Conservation (phyloP, 1,140 invertebrate genomes). For the Phymorhynchus buccinoides region DNA sequence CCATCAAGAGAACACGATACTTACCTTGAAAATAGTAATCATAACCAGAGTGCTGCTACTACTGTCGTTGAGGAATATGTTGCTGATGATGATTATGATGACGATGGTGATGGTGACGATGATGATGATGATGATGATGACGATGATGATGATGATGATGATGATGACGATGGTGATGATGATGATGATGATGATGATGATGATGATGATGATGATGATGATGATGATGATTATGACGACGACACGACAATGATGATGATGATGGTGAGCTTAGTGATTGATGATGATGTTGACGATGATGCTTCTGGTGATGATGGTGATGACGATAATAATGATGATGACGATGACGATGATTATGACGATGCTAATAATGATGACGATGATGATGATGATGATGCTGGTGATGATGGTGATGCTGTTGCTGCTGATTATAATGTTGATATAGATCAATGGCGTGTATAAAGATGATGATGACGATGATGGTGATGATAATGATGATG, state of each 20-base stretch:
- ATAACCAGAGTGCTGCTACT: too few relatives aligned
- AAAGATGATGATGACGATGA: neutral
- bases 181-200: neutral
- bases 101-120: neutral
- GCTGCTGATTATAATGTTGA: too few relatives aligned
- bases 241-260: too few relatives aligned
- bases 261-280: too few relatives aligned
- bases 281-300: neutral
- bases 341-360: neutral
- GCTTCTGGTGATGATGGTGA: neutral
- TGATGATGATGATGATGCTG: neutral
- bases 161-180: neutral
- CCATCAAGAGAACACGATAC: too few relatives aligned
- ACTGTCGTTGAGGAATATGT: neutral
- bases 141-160: conserved; percentile 1
- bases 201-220: too few relatives aligned
- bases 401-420: too few relatives aligned
- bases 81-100: neutral
- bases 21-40: too few relatives aligned
- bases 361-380: neutral
- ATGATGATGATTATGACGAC: too few relatives aligned
- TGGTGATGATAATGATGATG: neutral
- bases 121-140: neutral
- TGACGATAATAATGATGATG: neutral
- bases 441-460: too few relatives aligned